Evolutionary conservation across 2,797 vertebrate species (phyloP).

Genomic region (Hyperoplus lanceolatus): DNA sequence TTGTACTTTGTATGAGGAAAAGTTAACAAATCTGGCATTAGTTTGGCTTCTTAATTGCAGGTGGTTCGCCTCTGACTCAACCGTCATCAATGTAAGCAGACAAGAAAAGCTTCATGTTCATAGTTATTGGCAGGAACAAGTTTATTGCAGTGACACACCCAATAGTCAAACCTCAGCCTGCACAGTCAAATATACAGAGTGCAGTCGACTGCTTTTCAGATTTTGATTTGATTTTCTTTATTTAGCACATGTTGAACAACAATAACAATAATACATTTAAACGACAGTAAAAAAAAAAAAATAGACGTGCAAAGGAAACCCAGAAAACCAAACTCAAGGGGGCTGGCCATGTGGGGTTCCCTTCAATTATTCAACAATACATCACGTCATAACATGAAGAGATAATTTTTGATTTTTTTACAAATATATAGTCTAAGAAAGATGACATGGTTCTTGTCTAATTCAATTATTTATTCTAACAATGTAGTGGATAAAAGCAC

Average conservation of each 20-base stretch:
- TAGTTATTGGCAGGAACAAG: background rate
- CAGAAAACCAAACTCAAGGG: too few species aligned
- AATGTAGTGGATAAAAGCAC: background rate
- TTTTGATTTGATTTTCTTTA: background rate
- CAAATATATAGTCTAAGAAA: background rate
- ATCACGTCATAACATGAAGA: too few species aligned
- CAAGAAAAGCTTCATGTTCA: conserved; percentile 8
- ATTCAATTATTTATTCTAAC: background rate
- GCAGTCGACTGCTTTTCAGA: background rate
- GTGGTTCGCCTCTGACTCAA: conserved; percentile 33
- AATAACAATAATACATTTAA: too few species aligned
- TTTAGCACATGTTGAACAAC: too few species aligned
- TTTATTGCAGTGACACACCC: background rate
- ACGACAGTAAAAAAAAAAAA: too few species aligned
- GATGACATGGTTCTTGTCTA: background rate
- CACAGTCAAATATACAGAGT: background rate
- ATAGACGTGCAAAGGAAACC: too few species aligned
- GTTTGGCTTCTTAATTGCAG: conserved; percentile 7
- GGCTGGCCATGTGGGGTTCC: too few species aligned
- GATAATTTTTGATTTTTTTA: background rate
- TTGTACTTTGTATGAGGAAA: too few species aligned
- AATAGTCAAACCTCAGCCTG: background rate
- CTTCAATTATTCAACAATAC: too few species aligned
- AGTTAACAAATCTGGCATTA: background rate
- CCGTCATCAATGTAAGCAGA: conserved; percentile 1